A percentile compares a stretch with the other conserved stretches of the same genome.
phyloP scores from a whole-genome alignment of 1,140 invertebrate species.

The Rhopalosiphum maidis region DNA sequence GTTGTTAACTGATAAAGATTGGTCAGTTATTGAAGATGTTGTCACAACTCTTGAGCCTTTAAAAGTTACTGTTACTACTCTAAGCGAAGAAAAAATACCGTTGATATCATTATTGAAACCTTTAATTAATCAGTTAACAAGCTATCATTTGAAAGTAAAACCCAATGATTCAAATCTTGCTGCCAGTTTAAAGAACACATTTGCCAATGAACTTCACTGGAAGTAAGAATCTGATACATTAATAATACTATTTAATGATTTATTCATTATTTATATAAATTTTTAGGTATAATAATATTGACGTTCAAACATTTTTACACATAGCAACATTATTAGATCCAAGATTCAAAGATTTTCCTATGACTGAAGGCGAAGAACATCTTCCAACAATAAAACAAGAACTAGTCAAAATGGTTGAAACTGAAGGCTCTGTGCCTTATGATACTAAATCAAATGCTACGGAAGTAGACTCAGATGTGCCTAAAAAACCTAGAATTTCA shows the following conservation, averaged over 20 bases:
- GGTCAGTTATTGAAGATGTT: slow-evolving; percentile 66
- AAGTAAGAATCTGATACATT: slow-evolving; percentile 59
- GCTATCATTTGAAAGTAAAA: slow-evolving; percentile 66
- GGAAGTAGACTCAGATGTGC: not conserved
- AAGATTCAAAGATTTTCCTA: slow-evolving; percentile 65
- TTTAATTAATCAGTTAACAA: slow-evolving; percentile 66
- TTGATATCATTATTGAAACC: slow-evolving; percentile 67
- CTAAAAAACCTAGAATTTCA: slow-evolving; percentile 30
- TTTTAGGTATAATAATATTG: slow-evolving; percentile 63
- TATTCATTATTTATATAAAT: not conserved
- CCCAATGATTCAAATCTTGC: slow-evolving; percentile 64
- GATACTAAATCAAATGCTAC: not conserved
- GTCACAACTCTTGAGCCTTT: slow-evolving; percentile 66
- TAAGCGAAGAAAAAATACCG: slow-evolving; percentile 67
- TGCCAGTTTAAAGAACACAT: slow-evolving; percentile 63
- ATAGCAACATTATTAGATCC: slow-evolving; percentile 67
- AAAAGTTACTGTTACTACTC: slow-evolving; percentile 67
- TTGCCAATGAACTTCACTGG: slow-evolving; percentile 65
- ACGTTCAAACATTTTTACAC: slow-evolving; percentile 65
- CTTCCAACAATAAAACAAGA: slow-evolving; percentile 57
- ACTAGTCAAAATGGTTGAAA: slow-evolving; percentile 58
- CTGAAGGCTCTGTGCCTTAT: slow-evolving; percentile 47
- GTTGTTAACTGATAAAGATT: slow-evolving; percentile 63
- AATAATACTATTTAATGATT: not conserved
- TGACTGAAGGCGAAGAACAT: slow-evolving; percentile 56